phyloP scores from a whole-genome alignment of 1,140 invertebrate species.

The Zaprionus davidi region DNA sequence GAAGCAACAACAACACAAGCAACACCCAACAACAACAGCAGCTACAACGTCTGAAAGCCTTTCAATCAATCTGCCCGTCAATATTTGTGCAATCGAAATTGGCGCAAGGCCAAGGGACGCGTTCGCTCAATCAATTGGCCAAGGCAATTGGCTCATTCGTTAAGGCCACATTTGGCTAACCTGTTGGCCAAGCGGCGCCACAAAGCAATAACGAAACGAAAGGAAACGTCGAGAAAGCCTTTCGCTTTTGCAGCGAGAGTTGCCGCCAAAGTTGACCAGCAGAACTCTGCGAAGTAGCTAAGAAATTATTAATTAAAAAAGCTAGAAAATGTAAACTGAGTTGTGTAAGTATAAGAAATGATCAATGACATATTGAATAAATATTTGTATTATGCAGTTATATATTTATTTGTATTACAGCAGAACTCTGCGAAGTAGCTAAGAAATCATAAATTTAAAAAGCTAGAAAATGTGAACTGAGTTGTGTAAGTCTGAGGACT shows the following conservation, averaged over 20 bases:
- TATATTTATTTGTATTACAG: no score
- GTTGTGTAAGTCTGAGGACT: no score
- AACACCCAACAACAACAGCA: constrained; percentile 7
- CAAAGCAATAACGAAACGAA: constrained; percentile 22
- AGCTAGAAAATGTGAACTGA: no score
- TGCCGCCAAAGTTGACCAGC: neutral
- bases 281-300: no score
- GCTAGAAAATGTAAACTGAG: no score
- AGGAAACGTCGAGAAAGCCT: constrained; percentile 25
- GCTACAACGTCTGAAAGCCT: constrained; percentile 42
- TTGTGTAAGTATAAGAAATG: no score
- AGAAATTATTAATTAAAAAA: no score
- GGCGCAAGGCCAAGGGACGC: constrained; percentile 53
- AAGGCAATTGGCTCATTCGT: constrained; percentile 33
- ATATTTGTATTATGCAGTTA: no score
- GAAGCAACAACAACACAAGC: constrained; percentile 27
- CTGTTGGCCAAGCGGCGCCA: constrained; percentile 52
- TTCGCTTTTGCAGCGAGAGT: constrained; percentile 29
- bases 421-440: no score
- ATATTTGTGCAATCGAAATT: constrained; percentile 64
- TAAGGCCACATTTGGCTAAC: constrained; percentile 50
- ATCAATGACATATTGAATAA: no score
- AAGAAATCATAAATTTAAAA: no score
- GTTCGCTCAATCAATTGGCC: constrained; percentile 35
- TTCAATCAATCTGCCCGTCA: constrained; percentile 54